Evolutionary conservation across 2,113 vertebrate genomes (phyloP).

Genomic region (Plecturocebus donacophilus): DNA sequence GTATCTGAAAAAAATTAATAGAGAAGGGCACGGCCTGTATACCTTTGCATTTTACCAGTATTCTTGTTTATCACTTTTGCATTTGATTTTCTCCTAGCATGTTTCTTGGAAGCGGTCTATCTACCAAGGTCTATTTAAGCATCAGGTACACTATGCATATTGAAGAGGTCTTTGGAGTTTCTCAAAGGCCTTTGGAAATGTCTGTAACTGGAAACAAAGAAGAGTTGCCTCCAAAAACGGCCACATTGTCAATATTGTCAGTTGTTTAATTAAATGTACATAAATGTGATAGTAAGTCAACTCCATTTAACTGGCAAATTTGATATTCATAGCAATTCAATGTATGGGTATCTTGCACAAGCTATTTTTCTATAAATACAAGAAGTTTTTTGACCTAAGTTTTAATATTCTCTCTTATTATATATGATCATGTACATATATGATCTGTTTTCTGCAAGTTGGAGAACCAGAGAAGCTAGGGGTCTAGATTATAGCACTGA

Average conservation of each 20-base stretch:
- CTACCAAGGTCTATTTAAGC: background rate
- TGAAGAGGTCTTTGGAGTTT: background rate
- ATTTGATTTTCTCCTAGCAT: background rate
- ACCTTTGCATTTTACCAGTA: background rate
- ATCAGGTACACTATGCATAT: background rate
- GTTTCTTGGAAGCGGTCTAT: background rate
- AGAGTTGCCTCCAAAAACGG: background rate
- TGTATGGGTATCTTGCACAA: background rate
- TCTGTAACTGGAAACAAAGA: background rate
- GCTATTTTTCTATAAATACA: background rate
- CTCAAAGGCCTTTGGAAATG: background rate
- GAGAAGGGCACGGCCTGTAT: background rate
- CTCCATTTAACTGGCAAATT: background rate
- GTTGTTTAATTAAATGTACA: background rate
- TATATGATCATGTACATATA: no score
- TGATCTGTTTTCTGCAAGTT: background rate
- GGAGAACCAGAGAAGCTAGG: background rate
- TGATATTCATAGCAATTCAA: background rate
- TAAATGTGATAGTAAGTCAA: background rate
- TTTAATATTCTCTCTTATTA: background rate
- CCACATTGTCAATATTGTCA: background rate
- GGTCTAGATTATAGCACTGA: background rate
- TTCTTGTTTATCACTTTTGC: background rate
- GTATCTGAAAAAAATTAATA: background rate
- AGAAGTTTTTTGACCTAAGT: background rate